Base-by-base conservation (phyloP, 2,797 vertebrate species). In the Pipistrellus nathusii region DNA sequence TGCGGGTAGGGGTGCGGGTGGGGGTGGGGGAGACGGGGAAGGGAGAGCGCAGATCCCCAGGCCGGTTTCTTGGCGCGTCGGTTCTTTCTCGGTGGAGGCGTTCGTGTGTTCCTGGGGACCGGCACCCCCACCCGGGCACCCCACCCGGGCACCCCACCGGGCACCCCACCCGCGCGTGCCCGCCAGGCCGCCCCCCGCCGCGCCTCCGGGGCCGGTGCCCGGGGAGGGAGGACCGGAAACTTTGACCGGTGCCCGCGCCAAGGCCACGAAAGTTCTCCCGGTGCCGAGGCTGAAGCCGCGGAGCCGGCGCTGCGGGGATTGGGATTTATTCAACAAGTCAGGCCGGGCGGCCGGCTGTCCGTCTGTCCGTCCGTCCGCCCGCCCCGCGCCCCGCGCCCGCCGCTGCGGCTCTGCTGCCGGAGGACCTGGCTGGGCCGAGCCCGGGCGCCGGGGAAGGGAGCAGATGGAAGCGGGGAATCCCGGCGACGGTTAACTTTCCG, bases 181-280 rank as follows among this genome's bases (percentile, higher is more conserved):
- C 84, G 8, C 38, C 92, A 32, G 88, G 71, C 82, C 62, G 72
- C 25, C 38, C 91, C 94, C 72, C 25, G n/a, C 84, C 64, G 6
- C 20, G 73, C 44, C 66, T 48, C 20, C 0, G 20, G 83, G 94
- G 89, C 27, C 71, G 83, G 94, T 72, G 88, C 93, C 93, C 38
- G 9, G 93, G 89, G 94, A 93, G 64, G 90, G 75, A 95, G 90
- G 96, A 77, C 38, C 5, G 93, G 94, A 96, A 97, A 97, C 97
- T 95, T 96, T 95, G 93, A 93, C 95, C 96, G 95, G 97, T 93
- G 81, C 91, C 97, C 88, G 95, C 96, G 93, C 85, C 62, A 44
- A 95, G 97, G 95, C 95, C 90, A 95, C 75, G 88, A 98, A 98
- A 98, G 98, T 98, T 98, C 90, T 98, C 96, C 87, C 73, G 62